phyloP scores from a whole-genome alignment of 2,888 invertebrate genomes.

The Cheilosia vulpina region DNA sequence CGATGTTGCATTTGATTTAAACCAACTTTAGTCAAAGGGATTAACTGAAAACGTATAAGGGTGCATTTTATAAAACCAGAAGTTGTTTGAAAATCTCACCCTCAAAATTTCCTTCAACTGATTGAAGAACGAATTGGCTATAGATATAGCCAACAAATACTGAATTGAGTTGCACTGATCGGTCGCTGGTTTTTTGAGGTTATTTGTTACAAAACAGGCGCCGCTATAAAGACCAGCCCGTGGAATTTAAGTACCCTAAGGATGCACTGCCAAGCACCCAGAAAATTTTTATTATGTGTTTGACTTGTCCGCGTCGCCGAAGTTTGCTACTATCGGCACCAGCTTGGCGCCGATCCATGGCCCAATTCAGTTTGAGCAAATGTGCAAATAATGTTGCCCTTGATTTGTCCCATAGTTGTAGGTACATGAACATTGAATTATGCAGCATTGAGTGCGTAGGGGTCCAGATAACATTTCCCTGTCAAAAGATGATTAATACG shows the following conservation, averaged over 20 bases:
- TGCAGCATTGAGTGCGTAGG: too few relatives aligned
- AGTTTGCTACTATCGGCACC: constrained; percentile 88
- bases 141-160: constrained; percentile 91
- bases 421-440: too few relatives aligned
- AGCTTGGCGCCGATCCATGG: too few relatives aligned
- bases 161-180: constrained; percentile 86
- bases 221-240: constrained; percentile 90
- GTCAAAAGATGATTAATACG: too few relatives aligned
- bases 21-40: constrained; percentile 75
- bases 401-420: too few relatives aligned
- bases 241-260: constrained; percentile 80
- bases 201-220: constrained; percentile 87
- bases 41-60: constrained; percentile 73
- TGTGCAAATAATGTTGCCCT: too few relatives aligned
- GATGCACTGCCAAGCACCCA: constrained; percentile 80
- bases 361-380: too few relatives aligned
- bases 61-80: background rate
- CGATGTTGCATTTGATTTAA: constrained; percentile 85
- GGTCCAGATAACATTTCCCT: too few relatives aligned
- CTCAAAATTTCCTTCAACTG: constrained; percentile 90
- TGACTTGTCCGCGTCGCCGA: constrained; percentile 80
- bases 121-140: constrained; percentile 88
- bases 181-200: constrained; percentile 75
- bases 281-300: constrained; percentile 78
- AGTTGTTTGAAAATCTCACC: constrained; percentile 84